These are phyloP conservation scores for Gandaritis pyraliata DNA, from an alignment of 2,888 invertebrate genomes.

Conservation along the genomic window DNA sequence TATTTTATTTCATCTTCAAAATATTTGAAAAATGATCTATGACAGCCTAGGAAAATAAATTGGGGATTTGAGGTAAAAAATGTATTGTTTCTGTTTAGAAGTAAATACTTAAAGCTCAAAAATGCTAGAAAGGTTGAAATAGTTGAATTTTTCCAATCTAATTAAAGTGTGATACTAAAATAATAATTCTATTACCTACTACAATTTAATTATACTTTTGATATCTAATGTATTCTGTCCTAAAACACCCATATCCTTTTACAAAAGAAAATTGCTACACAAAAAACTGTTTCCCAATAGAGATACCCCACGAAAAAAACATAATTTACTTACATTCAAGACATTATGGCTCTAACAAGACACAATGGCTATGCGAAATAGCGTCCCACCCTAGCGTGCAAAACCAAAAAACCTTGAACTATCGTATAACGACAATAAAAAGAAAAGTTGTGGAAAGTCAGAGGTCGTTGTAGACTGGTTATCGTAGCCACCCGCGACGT, in stretches of 20 bases:
- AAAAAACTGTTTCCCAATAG: conserved; percentile 45
- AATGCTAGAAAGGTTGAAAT: no score
- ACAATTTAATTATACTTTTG: no score
- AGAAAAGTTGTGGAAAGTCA: conserved; percentile 46
- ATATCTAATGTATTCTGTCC: no score
- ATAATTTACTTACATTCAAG: conserved; percentile 82
- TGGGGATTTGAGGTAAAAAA: neutral
- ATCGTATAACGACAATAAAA: conserved; percentile 36
- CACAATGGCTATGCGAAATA: conserved; percentile 76
- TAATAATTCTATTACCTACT: no score
- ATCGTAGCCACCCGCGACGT: conserved; percentile 63
- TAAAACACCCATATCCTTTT: neutral
- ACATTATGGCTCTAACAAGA: conserved; percentile 81
- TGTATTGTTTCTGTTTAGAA: no score
- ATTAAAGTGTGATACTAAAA: no score
- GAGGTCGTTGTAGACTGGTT: conserved; percentile 57
- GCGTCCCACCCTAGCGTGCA: conserved; percentile 62
- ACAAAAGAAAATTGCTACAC: conserved; percentile 33
- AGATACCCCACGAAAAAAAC: conserved; percentile 65
- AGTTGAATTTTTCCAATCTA: no score
- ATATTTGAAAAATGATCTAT: no score
- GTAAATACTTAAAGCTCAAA: no score
- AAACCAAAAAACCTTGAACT: conserved; percentile 55
- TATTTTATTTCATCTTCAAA: conserved; percentile 55
- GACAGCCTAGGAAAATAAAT: neutral